Percentiles rank a stretch among this genome's conserved stretches.
phyloP scores from a whole-genome alignment of 2,888 invertebrate species.

The Mesorhabditis spiculigera region DNA sequence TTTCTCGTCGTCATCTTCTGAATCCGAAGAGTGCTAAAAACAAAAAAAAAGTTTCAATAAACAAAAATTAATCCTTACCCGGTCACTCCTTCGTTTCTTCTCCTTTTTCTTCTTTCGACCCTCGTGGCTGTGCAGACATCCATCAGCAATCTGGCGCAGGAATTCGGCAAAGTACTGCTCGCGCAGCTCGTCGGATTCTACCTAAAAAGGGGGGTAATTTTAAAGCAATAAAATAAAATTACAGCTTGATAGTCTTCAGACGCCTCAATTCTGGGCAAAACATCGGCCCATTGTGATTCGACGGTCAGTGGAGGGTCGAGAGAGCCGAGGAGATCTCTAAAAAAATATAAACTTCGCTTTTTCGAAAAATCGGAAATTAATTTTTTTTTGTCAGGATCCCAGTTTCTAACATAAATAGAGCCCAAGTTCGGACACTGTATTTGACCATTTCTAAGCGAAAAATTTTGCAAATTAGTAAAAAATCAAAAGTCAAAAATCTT shows the following conservation, averaged over 20 bases:
- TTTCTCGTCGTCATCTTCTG: constrained; percentile 32
- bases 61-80: constrained; percentile 14
- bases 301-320: constrained; percentile 67
- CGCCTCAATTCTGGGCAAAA: constrained; percentile 70
- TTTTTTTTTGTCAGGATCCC: too few relatives aligned
- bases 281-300: constrained; percentile 76
- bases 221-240: constrained; percentile 7
- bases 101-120: constrained; percentile 30
- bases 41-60: neutral
- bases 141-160: constrained; percentile 41
- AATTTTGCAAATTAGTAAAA: too few relatives aligned
- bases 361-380: too few relatives aligned
- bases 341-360: too few relatives aligned
- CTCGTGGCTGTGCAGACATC: constrained; percentile 42
- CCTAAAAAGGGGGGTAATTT: constrained; percentile 11
- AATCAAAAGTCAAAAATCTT: too few relatives aligned
- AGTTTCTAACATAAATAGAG: too few relatives aligned
- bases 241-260: constrained; percentile 78
- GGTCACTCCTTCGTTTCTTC: constrained; percentile 38
- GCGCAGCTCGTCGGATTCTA: constrained; percentile 74
- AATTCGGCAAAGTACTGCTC: constrained; percentile 72
- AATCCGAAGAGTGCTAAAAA: constrained; percentile 14
- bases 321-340: neutral
- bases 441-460: too few relatives aligned
- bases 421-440: too few relatives aligned